Evolutionary conservation across 2,888 invertebrate genomes (phyloP).

Genomic region (Sesia apiformis): DNA sequence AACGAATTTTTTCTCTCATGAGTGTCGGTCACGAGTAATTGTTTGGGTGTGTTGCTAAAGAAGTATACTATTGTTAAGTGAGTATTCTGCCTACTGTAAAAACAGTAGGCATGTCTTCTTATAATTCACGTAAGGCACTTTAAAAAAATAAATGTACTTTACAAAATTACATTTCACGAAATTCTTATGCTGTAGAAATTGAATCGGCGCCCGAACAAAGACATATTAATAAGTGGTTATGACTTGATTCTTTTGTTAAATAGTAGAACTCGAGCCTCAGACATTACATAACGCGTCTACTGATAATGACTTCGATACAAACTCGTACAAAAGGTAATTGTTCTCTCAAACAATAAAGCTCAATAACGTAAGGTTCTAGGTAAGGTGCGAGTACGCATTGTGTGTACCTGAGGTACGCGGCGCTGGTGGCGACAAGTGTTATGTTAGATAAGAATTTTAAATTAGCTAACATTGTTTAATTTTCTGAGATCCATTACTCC

Average conservation of each 20-base stretch:
- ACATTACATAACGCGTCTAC: slow-evolving; percentile 57
- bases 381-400: slow-evolving; percentile 44
- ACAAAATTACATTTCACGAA: no score
- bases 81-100: no score
- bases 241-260: slow-evolving; percentile 35
- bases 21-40: no score
- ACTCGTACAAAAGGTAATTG: slow-evolving; percentile 70
- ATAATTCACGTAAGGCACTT: no score
- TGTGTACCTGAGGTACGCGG: slow-evolving; percentile 19
- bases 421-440: slow-evolving; percentile 23
- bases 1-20: no score
- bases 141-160: no score
- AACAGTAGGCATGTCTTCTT: no score
- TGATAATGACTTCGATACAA: slow-evolving; percentile 58
- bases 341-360: slow-evolving; percentile 69
- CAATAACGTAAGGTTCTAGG: slow-evolving; percentile 64
- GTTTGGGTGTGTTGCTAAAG: no score
- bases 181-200: not conserved
- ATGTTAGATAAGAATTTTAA: slow-evolving; percentile 9
- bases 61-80: no score
- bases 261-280: slow-evolving; percentile 51
- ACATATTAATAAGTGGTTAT: slow-evolving; percentile 38
- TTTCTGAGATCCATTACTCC: not conserved
- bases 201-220: slow-evolving; percentile 37
- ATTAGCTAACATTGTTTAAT: not conserved